Conservation (phyloP, 2,113 vertebrate genomes). For the Poeciliopsis retropinna region DNA sequence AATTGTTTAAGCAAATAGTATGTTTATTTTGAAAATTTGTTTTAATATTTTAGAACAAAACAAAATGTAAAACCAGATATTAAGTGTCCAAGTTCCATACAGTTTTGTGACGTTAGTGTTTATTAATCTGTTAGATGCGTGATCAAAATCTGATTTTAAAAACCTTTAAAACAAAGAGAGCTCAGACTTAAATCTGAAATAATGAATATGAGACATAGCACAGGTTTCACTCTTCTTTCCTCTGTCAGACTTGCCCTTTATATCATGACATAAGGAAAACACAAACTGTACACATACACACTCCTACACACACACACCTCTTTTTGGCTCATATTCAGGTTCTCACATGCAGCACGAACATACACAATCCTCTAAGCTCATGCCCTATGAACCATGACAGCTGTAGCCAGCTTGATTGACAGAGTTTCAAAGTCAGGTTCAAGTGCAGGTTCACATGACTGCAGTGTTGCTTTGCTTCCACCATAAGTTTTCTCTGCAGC, state of each 20-base stretch:
- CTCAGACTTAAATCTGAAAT: background rate
- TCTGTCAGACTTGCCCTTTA: constrained; percentile 20
- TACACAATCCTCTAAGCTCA: constrained; percentile 22
- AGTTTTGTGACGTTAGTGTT: background rate
- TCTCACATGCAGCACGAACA: constrained; percentile 30
- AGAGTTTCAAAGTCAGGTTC: constrained; percentile 70
- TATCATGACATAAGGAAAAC: background rate
- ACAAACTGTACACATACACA: background rate
- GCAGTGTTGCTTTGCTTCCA: constrained; percentile 42
- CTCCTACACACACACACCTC: constrained; percentile 10
- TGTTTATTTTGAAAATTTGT: background rate
- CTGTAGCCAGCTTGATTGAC: constrained; percentile 69
- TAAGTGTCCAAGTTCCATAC: background rate
- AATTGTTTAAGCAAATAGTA: background rate
- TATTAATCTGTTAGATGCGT: background rate
- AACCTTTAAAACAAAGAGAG: constrained; percentile 8
- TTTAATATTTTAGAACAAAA: background rate
- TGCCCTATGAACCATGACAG: constrained; percentile 69
- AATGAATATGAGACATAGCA: background rate
- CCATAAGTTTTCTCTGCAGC: constrained; percentile 15
- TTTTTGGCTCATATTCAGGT: constrained; percentile 36
- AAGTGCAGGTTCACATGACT: constrained; percentile 65
- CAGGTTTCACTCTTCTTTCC: background rate
- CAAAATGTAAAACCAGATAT: background rate
- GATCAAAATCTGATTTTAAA: background rate